Conservation (phyloP, 2,113 vertebrate species). For the Marmota monax region DNA sequence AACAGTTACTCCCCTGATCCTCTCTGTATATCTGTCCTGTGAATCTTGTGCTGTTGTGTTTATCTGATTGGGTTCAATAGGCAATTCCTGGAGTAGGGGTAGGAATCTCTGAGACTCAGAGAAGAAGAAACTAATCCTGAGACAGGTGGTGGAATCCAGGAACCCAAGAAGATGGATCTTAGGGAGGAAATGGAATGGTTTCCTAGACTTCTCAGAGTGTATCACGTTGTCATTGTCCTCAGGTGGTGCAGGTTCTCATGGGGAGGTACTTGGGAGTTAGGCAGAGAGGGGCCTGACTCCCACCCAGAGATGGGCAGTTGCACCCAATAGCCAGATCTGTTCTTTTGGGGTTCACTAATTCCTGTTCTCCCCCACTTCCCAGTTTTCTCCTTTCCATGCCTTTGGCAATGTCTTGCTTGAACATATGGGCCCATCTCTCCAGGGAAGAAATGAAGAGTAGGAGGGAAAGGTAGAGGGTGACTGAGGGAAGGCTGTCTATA, state of each 20-base stretch:
- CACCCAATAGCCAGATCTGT: fast-evolving
- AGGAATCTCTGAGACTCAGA: neutral
- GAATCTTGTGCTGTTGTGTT: no score
- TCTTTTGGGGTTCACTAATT: neutral
- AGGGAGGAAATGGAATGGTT: neutral
- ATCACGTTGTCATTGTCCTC: neutral
- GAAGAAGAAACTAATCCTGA: neutral
- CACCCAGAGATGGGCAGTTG: neutral
- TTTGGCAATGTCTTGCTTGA: neutral
- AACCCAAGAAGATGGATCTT: neutral
- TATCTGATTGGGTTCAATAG: neutral
- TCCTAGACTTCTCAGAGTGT: neutral
- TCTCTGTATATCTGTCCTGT: neutral
- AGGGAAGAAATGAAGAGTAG: neutral
- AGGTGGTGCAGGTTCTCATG: neutral
- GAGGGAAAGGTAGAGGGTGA: no score
- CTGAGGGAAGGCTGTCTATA: neutral
- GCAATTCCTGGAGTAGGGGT: neutral
- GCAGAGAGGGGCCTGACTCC: neutral
- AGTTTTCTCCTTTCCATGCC: neutral
- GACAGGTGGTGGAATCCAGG: neutral
- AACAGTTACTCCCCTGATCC: neutral
- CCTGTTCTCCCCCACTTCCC: neutral
- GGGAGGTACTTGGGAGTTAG: neutral
- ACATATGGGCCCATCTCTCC: neutral